Conservation (phyloP, 2,888 invertebrate genomes). For the Phragmatobia fuliginosa region DNA sequence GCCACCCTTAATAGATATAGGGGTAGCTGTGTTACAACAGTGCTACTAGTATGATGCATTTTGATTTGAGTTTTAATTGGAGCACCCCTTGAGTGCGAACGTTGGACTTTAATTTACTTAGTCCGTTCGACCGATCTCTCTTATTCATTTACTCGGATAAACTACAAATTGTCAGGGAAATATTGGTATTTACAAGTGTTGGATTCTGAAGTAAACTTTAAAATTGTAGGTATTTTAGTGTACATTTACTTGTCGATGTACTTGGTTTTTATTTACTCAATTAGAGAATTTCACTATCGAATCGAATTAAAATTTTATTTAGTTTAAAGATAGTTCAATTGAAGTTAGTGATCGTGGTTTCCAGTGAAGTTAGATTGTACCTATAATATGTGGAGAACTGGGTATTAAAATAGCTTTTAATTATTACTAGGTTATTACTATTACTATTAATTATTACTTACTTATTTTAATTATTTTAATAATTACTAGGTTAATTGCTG, state of each 20-base stretch:
- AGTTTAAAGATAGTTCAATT: background rate
- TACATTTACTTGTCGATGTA: background rate
- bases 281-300: background rate
- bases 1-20: constrained; percentile 29
- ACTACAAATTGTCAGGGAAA: constrained; percentile 51
- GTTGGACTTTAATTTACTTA: constrained; percentile 56
- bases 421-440: too few species aligned
- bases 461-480: too few species aligned
- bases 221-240: background rate
- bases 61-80: constrained; percentile 64
- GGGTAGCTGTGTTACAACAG: constrained; percentile 38
- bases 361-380: background rate
- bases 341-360: background rate
- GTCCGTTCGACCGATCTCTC: constrained; percentile 36
- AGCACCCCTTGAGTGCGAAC: constrained; percentile 47
- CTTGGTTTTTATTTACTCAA: background rate
- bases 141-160: constrained; percentile 35
- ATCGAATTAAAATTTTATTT: background rate
- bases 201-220: background rate
- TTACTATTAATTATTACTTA: too few species aligned
- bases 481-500: too few species aligned
- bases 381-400: background rate
- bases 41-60: constrained; percentile 50
- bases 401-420: too few species aligned
- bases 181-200: constrained; percentile 49